Evolutionary conservation across 2,888 invertebrate genomes (phyloP).

Genomic region (Thysanoteuthis rhombus): DNA sequence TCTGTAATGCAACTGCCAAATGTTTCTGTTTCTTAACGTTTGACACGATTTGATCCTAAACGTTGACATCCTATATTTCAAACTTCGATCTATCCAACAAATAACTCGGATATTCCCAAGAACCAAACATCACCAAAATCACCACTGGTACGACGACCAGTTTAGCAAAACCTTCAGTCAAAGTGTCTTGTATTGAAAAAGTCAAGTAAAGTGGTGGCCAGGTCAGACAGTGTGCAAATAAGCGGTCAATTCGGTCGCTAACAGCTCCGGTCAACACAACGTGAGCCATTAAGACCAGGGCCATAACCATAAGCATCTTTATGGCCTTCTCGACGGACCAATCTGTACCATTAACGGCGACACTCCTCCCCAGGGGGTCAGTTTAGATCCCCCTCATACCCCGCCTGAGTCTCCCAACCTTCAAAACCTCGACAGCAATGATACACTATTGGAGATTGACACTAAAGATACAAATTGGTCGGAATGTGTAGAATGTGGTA

Average conservation of each 20-base stretch:
- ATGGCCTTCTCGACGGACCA: neutral
- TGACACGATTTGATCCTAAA: too few relatives aligned
- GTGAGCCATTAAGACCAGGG: neutral
- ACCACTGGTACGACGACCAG: neutral
- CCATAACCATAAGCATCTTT: conserved; percentile 12
- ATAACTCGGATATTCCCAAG: too few relatives aligned
- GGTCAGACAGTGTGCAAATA: neutral
- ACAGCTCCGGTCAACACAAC: neutral
- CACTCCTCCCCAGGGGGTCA: neutral
- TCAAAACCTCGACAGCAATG: neutral
- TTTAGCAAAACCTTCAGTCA: neutral
- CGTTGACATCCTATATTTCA: too few relatives aligned
- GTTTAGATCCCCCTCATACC: neutral
- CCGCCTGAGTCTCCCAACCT: neutral
- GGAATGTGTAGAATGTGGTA: too few relatives aligned
- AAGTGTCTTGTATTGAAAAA: too few relatives aligned
- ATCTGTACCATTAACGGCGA: neutral
- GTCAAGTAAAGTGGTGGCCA: neutral
- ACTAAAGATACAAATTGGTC: neutral
- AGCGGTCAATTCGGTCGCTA: neutral
- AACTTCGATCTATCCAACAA: too few relatives aligned
- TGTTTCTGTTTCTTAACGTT: too few relatives aligned
- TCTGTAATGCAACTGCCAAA: too few relatives aligned
- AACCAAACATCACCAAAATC: too few relatives aligned
- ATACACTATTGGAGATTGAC: neutral